Base-by-base conservation (phyloP, 2,888 invertebrate species). In the Hydropsyche betteni region DNA sequence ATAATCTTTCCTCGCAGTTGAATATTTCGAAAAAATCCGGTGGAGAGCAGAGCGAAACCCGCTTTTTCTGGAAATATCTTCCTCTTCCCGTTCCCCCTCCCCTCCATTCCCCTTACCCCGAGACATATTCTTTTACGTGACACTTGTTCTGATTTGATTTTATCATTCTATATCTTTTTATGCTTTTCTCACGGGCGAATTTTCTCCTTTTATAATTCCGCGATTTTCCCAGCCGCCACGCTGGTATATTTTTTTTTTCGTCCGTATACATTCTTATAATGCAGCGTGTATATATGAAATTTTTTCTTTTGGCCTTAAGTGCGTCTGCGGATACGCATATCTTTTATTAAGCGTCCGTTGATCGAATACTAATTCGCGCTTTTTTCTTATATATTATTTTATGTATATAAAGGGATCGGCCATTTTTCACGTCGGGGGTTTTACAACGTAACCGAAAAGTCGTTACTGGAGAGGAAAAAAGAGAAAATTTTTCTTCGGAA, bases 91-190 rank as follows among this genome's bases (percentile, higher is more conserved):
- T 16, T 16, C 55, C 55, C 4, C 16, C 4, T 1, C 58, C 16
- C 38, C 44, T 38, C 38, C 72, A n/a, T 12, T 36, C 6, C 72
- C 38, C 72, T 24, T 38, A 64, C 61, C 50, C 44, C 24, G 61
- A 55, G 72, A 72, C 61, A 72, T 72, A 72, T 72, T 72, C 55
- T 72, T 72, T 72, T 72, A 72, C 72, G 72, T 72, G 72, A 72
- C 72, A 72, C 52, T 72, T 50, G 72, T 72, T 72, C 72, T 72
- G 72, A 72, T 72, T 72, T 72, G 72, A 72, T 72, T 72, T 72
- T 72, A 72, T 72, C 72, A 72, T 72, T 72, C 72, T 58, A 58
- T 72, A 55, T 36, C 72, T 72, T 72, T 61, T 72, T 61, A 61
- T 58, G 12, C 72, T n/a, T 33, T 34, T 34, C 33, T 64, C 50